Conservation (phyloP, 2,888 invertebrate species). For the Acrobasis repandana region DNA sequence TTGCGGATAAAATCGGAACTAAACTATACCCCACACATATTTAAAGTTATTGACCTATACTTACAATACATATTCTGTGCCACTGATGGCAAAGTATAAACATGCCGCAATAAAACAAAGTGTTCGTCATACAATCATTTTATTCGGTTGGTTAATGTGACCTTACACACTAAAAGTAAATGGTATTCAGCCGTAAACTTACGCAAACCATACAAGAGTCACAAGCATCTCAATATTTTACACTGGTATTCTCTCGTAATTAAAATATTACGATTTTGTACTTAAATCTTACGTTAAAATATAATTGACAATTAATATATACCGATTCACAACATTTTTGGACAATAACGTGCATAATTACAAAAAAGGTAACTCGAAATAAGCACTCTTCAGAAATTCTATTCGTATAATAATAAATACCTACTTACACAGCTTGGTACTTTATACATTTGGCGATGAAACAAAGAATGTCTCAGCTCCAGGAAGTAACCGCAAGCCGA, state of each 20-base stretch:
- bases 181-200: constrained; percentile 69
- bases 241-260: constrained; percentile 58
- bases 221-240: constrained; percentile 49
- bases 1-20: too few species aligned
- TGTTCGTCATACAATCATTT: constrained; percentile 27
- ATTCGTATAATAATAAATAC: neutral
- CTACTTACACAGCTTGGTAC: neutral
- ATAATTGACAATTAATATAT: constrained; percentile 22
- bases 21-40: too few species aligned
- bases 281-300: constrained; percentile 46
- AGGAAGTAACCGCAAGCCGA: too few species aligned
- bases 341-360: neutral
- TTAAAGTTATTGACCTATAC: too few species aligned
- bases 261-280: constrained; percentile 64
- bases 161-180: constrained; percentile 65
- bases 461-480: too few species aligned
- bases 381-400: neutral
- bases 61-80: too few species aligned
- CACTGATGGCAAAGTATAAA: too few species aligned
- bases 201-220: constrained; percentile 45
- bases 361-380: neutral
- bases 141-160: constrained; percentile 57
- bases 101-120: constrained; percentile 18
- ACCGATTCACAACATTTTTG: constrained; percentile 6
- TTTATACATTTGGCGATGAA: too few species aligned